A percentile compares a stretch with the other conserved stretches of the same genome.
phyloP scores from a whole-genome alignment of 2,888 invertebrate species.

The Tuberolachnus salignus region DNA sequence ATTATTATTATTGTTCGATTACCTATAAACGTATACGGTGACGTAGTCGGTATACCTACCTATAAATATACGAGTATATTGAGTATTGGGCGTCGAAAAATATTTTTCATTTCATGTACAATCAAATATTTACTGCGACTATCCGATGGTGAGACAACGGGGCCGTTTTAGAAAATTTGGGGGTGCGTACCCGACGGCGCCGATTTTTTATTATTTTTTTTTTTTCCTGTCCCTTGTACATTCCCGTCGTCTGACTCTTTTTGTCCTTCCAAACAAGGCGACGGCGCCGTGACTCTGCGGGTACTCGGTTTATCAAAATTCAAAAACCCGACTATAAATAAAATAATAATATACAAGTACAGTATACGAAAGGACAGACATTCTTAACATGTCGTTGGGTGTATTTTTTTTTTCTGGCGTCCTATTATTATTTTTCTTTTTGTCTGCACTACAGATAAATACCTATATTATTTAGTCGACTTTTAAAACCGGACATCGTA shows the following conservation, averaged over 20 bases:
- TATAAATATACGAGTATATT: too few species aligned
- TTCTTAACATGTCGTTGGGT: constrained; percentile 23
- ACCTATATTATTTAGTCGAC: too few species aligned
- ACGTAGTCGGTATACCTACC: too few species aligned
- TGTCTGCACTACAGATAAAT: too few species aligned
- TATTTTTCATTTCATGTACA: too few species aligned
- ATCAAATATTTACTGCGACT: too few species aligned
- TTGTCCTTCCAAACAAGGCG: constrained; percentile 10
- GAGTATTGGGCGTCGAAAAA: too few species aligned
- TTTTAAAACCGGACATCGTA: too few species aligned
- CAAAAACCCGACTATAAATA: not conserved
- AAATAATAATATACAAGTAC: not conserved
- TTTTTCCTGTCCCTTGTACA: too few species aligned
- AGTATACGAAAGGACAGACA: not conserved
- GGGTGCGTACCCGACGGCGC: constrained; percentile 22
- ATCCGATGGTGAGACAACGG: too few species aligned
- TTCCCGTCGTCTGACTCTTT: not conserved
- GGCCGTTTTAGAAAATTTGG: too few species aligned
- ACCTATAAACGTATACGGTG: not conserved
- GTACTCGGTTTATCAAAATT: not conserved
- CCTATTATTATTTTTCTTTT: not conserved
- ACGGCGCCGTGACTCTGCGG: constrained; percentile 18
- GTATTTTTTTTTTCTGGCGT: too few species aligned
- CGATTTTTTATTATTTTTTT: constrained; percentile 1
- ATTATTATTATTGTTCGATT: constrained; percentile 18